Conservation (phyloP, 2,113 vertebrate genomes). For the Anhinga rufa region DNA sequence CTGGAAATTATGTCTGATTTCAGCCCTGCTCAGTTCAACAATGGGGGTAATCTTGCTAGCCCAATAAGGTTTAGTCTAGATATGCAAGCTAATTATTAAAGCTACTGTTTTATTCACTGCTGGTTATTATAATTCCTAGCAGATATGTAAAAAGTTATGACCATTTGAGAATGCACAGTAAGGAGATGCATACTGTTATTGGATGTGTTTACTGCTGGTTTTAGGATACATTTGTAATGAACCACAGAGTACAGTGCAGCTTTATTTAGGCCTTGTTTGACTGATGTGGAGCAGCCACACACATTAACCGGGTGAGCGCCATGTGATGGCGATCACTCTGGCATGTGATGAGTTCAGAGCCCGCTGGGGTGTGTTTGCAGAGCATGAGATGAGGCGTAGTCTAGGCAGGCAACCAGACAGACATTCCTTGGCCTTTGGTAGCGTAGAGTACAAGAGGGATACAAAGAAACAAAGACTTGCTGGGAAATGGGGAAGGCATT, state of each 20-base stretch:
- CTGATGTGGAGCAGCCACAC: background rate
- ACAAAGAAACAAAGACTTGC: background rate
- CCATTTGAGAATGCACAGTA: background rate
- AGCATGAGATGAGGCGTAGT: background rate
- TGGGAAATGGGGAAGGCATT: background rate
- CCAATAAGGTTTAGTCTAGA: accelerated
- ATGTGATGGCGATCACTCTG: accelerated
- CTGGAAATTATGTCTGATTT: background rate
- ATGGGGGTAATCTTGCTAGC: background rate
- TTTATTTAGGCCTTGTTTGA: background rate
- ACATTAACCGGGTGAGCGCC: background rate
- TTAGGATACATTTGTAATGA: background rate
- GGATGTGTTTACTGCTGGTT: background rate
- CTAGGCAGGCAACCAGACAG: background rate
- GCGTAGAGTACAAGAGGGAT: background rate
- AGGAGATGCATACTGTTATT: background rate
- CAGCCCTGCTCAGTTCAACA: background rate
- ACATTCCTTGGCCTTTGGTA: background rate
- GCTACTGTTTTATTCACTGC: background rate
- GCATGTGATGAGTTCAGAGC: background rate
- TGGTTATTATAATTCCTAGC: background rate
- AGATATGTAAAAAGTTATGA: no score
- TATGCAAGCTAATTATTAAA: background rate
- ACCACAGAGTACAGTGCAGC: background rate
- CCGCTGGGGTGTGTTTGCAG: background rate